Evolutionary conservation across 2,888 invertebrate species (phyloP).

Genomic region (Microctonus aethiopoides): DNA sequence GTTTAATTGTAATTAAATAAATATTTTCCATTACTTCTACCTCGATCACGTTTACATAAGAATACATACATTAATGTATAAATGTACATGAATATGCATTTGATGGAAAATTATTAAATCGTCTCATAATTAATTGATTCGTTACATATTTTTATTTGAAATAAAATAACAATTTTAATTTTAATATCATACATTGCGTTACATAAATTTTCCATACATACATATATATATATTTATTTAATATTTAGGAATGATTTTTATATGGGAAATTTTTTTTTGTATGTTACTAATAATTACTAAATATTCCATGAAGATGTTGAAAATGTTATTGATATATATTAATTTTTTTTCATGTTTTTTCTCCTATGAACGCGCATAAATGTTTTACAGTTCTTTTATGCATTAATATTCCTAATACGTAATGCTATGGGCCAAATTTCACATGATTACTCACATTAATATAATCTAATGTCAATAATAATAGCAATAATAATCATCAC

Average conservation of each 20-base stretch:
- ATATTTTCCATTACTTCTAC: no score
- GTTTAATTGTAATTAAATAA: no score
- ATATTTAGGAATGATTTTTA: constrained; percentile 33
- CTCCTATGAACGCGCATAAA: not conserved
- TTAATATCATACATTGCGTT: constrained; percentile 55
- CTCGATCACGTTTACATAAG: no score
- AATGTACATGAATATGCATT: no score
- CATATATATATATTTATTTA: constrained; percentile 18
- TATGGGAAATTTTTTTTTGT: not conserved
- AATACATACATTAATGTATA: no score
- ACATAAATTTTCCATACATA: constrained; percentile 38
- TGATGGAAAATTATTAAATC: no score
- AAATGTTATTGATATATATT: not conserved
- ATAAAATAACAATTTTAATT: constrained; percentile 53
- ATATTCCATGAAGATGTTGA: not conserved
- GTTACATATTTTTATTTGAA: constrained; percentile 46
- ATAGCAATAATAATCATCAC: constrained; percentile 30
- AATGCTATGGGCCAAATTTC: not conserved
- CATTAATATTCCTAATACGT: not conserved
- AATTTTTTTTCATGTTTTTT: not conserved
- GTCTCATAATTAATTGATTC: no score
- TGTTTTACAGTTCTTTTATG: not conserved
- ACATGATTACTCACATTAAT: not conserved
- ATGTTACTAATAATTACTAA: not conserved
- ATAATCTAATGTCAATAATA: not conserved